A percentile compares a stretch with the other conserved stretches of the same genome.
phyloP scores from a whole-genome alignment of 2,797 vertebrate species.

The Atherinosoma microstoma region DNA sequence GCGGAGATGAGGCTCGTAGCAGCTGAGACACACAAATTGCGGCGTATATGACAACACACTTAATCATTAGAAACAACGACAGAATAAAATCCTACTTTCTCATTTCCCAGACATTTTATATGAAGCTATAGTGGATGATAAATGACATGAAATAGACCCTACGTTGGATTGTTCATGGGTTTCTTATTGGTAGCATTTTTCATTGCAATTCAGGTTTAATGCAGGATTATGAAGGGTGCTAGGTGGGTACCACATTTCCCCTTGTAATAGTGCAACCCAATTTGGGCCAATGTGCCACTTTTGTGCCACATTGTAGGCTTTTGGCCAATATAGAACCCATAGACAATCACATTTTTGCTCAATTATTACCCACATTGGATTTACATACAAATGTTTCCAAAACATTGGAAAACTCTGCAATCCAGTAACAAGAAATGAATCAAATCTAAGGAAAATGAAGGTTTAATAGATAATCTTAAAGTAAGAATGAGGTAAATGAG shows the following conservation, averaged over 20 bases:
- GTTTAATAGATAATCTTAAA: too few relatives aligned
- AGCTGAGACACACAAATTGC: constrained; percentile 81
- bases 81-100: not conserved
- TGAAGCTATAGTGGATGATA: not conserved
- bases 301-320: not conserved
- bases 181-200: too few relatives aligned
- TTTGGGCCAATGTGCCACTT: not conserved
- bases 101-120: not conserved
- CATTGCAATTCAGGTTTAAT: not conserved
- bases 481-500: too few relatives aligned
- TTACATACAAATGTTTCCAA: not conserved
- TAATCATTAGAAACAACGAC: not conserved
- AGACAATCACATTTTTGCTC: not conserved
- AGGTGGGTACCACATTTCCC: not conserved
- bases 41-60: constrained; percentile 1
- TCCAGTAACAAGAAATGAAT: not conserved
- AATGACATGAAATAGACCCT: not conserved
- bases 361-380: not conserved
- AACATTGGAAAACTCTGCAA: not conserved
- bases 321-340: not conserved
- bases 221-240: not conserved
- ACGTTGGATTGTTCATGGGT: not conserved
- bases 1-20: constrained; percentile 91
- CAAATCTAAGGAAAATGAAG: not conserved
- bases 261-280: not conserved